Evolutionary conservation across 2,888 invertebrate species (phyloP), one percentile per base, ranked within the genome.

Genomic region (Cephus nigrinus): DNA sequence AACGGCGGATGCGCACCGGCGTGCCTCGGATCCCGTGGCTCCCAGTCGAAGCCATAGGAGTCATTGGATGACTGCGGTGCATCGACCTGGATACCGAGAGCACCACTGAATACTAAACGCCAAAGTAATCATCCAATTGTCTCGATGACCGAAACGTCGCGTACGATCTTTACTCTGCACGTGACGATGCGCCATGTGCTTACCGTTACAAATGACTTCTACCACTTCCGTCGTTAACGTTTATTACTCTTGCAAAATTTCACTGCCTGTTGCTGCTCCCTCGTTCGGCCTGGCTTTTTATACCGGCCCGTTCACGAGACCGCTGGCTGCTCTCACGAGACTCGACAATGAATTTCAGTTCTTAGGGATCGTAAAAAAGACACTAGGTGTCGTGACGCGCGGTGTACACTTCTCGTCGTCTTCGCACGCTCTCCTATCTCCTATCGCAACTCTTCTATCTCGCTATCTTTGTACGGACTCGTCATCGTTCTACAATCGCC

Each of bases 91-190:
- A 30, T 33, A 30, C 33, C 30, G 30, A 30, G 74, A 74, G 34
- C 12, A 35, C 34, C 74, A n/a, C 36, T 35, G 74, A 74, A 74
- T 74, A 33, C 74, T 74, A 74, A 74, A 35, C 74, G 74, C 74
- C 74, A 35, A 69, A 69, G 76, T 78, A 78, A 78, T 78, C 78
- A 78, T 78, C 71, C 78, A 78, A 78, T 78, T 78, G 76, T 33
- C 76, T 69, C 75, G 76, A 78, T 78, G 33, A 34, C 35, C 23
- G 55, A 55, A 55, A 55, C 55, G 55, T 55, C 23, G 55, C 55
- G 55, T 55, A 55, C 55, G 55, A 5, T 55, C 23, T 23, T 55
- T 55, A 23, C 55, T 23, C 55, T 35, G 23, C 74, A n/a, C 74
- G 74, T 35, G 74, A 74, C 36, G 74, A 15, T 35, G 35, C 74